Evolutionary conservation across 1,140 invertebrate species (phyloP).

Genomic region (Drosophila ercepeae): DNA sequence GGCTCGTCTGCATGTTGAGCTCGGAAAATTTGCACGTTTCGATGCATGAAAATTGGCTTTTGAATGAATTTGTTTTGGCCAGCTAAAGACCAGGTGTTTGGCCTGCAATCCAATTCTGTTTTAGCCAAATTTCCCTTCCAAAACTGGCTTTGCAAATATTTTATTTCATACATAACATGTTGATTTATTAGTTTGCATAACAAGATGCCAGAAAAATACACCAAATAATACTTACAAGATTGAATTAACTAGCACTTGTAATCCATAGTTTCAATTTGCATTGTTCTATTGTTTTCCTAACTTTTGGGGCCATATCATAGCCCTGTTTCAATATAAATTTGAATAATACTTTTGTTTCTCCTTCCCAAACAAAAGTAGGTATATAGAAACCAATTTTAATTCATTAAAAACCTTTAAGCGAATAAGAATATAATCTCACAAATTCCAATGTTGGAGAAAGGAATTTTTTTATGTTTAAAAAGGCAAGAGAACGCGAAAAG

Average conservation of each 20-base stretch:
- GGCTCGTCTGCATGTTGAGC: conserved; percentile 62
- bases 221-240: conserved; percentile 4
- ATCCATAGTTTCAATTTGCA: neutral
- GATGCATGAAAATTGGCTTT: conserved; percentile 69
- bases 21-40: conserved; percentile 58
- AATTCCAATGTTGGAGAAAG: no score
- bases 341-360: no score
- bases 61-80: conserved; percentile 48
- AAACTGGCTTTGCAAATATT: conserved; percentile 16
- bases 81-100: conserved; percentile 31
- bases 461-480: conserved; percentile 2
- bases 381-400: no score
- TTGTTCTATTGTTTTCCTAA: neutral
- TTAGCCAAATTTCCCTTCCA: conserved; percentile 7
- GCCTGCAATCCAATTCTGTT: conserved; percentile 36
- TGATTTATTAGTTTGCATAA: conserved; percentile 32
- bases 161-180: conserved; percentile 28
- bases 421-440: no score
- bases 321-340: no score
- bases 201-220: conserved; percentile 1
- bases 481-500: conserved; percentile 59
- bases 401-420: no score
- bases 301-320: neutral
- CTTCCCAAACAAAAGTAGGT: no score
- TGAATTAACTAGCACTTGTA: conserved; percentile 3